Evolutionary conservation across 2,113 vertebrate species (phyloP), one percentile per base, ranked within the genome.

Genomic region (Clupea harengus): DNA sequence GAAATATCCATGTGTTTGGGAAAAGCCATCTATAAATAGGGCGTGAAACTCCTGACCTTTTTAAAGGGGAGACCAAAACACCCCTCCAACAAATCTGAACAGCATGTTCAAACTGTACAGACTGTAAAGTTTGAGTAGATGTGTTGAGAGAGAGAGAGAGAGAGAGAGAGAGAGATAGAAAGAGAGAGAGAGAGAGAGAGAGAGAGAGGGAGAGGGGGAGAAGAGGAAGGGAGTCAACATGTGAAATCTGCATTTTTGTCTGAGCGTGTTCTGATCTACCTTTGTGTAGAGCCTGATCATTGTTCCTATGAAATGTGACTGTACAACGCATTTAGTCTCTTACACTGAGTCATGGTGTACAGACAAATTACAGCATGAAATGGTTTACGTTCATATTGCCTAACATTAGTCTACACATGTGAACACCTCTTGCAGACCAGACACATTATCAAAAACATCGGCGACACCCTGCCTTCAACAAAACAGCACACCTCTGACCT

Each of bases 41-140:
- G 39, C 47, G 32, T 28, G 82, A 60, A 83, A 83, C 44, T 32
- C 32, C 44, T 67, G 45, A 82, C n/a, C 45, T 49, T 82, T 86
- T 72, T 28, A 44, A 25, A 1, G 52, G 46, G 54, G 20, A 67
- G 28, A 54, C 8, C 54, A 47, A 22, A 22, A 28, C 49, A 60
- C 60, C 45, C 25, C 20, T 22, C 81, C 25, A 82, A 87, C 86
- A 84, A 60, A 85, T 18, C 1, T 81, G n/a, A 67, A 83, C 72
- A 72, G 64, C 64, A 72, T 72, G 64, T 72, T 72, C n/a, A 32
- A 25, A 72, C n/a, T 72, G n/a, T 67, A 10, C 11, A 72, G 6
- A 72, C n/a, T 72, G 64, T 72, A 39, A 28, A 39, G 11, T 67
- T 67, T 67, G n/a, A 67, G 64, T 39, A 78, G 72, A 78, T 39